phyloP scores from a whole-genome alignment of 2,888 invertebrate species.

The Platycheirus rosarum region DNA sequence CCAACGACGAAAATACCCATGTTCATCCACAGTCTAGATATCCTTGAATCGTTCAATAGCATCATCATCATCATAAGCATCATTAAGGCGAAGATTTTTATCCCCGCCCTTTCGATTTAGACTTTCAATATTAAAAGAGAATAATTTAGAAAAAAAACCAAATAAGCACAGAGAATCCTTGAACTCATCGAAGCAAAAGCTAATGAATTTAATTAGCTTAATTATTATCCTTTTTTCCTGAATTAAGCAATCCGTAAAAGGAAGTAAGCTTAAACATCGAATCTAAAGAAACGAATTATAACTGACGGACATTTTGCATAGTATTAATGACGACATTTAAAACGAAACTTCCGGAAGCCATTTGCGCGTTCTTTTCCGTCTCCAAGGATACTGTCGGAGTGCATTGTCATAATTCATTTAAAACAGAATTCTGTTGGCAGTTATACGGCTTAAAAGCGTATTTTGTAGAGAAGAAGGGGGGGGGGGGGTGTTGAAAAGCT shows the following conservation, averaged over 20 bases:
- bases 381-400: neutral
- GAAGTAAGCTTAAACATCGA: conserved; percentile 10
- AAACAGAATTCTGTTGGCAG: neutral
- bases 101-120: conserved; percentile 23
- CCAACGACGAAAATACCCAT: conserved; percentile 3
- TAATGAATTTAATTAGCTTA: conserved; percentile 53
- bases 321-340: neutral
- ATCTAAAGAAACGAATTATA: conserved; percentile 16
- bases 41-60: conserved; percentile 27
- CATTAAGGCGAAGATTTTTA: conserved; percentile 33
- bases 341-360: conserved; percentile 4
- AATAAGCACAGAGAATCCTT: neutral
- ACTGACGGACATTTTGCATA: neutral
- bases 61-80: conserved; percentile 29
- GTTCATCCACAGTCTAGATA: neutral
- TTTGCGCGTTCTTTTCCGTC: conserved; percentile 11
- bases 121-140: conserved; percentile 7
- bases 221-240: conserved; percentile 27
- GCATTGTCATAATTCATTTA: conserved; percentile 23
- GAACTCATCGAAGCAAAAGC: conserved; percentile 21
- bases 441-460: conserved; percentile 19
- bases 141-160: neutral
- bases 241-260: neutral
- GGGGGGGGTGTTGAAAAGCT: neutral
- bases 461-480: neutral